A percentile compares a stretch with the other conserved stretches of the same genome.
These are phyloP conservation scores for Dallia pectoralis DNA, from an alignment of 2,797 vertebrate species.

Conservation along the genomic window DNA sequence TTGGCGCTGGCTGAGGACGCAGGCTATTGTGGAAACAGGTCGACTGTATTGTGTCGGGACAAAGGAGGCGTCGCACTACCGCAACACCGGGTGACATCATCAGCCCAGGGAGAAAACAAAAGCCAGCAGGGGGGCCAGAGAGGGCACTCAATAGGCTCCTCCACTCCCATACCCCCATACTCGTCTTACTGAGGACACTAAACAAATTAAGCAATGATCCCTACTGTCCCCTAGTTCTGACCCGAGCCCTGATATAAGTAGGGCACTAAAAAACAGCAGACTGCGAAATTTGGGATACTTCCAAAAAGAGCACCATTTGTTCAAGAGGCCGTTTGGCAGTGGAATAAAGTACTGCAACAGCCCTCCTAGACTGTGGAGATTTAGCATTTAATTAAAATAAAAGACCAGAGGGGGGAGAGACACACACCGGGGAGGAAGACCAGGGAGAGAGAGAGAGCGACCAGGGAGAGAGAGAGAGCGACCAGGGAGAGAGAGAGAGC, in stretches of 20 bases:
- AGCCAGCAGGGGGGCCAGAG: conserved; percentile 57
- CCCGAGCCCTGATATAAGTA: background rate
- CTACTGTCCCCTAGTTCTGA: background rate
- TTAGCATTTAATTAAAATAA: too few relatives aligned
- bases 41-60: conserved; percentile 66
- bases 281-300: too few relatives aligned
- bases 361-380: too few relatives aligned
- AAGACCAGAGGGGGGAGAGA: background rate
- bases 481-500: conserved; percentile 3
- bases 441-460: background rate
- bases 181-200: background rate
- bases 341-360: too few relatives aligned
- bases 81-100: conserved; percentile 74
- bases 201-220: background rate
- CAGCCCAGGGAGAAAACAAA: conserved; percentile 62
- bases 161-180: too few relatives aligned
- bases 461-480: conserved; percentile 1
- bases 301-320: too few relatives aligned
- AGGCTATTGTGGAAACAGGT: conserved; percentile 63
- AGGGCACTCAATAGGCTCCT: background rate
- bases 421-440: too few relatives aligned
- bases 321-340: too few relatives aligned
- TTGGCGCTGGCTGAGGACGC: background rate
- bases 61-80: conserved; percentile 61
- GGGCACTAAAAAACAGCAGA: background rate